phyloP scores from a whole-genome alignment of 2,888 invertebrate genomes.

The Balanococcus diminutus region DNA sequence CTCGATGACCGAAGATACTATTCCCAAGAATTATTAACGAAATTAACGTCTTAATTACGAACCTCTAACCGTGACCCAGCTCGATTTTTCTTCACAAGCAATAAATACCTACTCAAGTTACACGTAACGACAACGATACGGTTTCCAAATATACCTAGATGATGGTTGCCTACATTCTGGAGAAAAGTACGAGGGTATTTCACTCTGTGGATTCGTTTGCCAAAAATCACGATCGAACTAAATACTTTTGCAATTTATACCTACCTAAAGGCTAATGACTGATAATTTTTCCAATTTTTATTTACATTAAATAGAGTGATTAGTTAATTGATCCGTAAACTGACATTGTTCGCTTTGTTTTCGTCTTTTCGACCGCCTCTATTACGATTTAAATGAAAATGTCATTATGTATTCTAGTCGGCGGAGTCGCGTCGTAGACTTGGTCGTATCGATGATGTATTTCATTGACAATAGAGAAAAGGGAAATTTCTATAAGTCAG shows the following conservation, averaged over 20 bases:
- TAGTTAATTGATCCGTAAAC: slow-evolving; percentile 12
- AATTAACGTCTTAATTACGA: neutral
- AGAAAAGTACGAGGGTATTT: neutral
- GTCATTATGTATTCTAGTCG: slow-evolving; percentile 24
- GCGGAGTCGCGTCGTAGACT: neutral
- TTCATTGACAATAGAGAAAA: neutral
- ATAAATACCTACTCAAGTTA: neutral
- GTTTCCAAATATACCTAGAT: neutral
- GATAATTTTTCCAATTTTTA: neutral
- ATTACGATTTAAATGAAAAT: neutral
- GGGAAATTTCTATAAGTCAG: neutral
- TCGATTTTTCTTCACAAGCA: neutral
- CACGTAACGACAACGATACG: neutral
- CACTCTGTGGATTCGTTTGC: neutral
- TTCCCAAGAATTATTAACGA: slow-evolving; percentile 23
- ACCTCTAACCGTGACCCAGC: neutral
- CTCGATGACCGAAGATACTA: neutral
- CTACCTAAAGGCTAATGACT: neutral
- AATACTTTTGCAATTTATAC: neutral
- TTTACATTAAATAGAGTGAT: slow-evolving; percentile 1
- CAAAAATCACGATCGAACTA: neutral
- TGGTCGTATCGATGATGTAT: neutral
- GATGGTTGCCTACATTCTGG: neutral
- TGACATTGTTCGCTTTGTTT: slow-evolving; percentile 2
- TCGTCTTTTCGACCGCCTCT: neutral